Conservation (phyloP, 2,113 vertebrate genomes). For the Procavia capensis region DNA sequence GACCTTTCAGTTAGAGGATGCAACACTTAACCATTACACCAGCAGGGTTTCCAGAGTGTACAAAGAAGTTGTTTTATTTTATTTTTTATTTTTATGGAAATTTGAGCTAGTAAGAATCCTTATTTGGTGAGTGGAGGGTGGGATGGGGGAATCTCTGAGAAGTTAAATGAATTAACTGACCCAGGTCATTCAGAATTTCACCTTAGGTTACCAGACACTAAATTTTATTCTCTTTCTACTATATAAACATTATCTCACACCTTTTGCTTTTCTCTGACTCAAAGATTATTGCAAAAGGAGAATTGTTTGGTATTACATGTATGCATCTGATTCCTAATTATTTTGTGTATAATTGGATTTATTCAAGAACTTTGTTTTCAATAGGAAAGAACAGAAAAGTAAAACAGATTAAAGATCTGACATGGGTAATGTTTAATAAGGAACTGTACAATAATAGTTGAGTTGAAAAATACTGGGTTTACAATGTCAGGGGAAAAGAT, state of each 20-base stretch:
- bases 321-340: not conserved
- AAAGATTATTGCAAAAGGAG: not conserved
- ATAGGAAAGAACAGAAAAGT: not conserved
- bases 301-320: not conserved
- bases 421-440: not conserved
- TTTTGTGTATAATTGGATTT: not conserved
- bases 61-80: no score
- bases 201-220: not conserved
- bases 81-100: not conserved
- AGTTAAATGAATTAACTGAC: not conserved
- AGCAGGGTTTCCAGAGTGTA: no score
- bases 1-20: no score
- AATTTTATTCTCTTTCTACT: not conserved
- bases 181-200: not conserved
- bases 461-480: rapidly evolving
- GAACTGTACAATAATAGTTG: not conserved
- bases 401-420: not conserved
- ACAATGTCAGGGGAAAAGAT: not conserved
- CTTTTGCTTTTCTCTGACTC: not conserved
- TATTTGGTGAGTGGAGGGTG: no score
- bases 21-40: no score
- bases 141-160: not conserved
- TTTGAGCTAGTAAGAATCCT: no score
- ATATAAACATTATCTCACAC: not conserved
- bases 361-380: not conserved